Evolutionary conservation across 2,888 invertebrate genomes (phyloP), one percentile per base, ranked within the genome.

Genomic region (Pandemis heparana): DNA sequence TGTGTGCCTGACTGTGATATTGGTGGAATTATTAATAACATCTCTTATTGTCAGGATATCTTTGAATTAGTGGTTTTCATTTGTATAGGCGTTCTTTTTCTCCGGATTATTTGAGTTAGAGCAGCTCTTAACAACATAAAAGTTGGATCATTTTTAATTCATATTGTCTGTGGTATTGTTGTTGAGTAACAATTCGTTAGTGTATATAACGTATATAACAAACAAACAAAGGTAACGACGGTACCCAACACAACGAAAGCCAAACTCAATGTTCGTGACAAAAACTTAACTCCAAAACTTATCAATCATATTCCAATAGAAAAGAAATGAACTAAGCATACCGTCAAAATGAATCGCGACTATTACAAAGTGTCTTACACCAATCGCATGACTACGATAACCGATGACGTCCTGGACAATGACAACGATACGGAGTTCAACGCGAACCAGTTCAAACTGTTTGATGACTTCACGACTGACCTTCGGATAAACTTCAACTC

Each of bases 381-480:
- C 75, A 89, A 80, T 61, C 83, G 87, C 65, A 81, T 80, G 48
- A 78, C 82, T 60, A 82, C 81, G 12, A 82, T 85, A 70, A 85
- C 87, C 79, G 87, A 84, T 75, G 91, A 92, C 71, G 80, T 89
- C 5, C 85, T 94, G 75, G 94, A 94, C 83, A 94, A 93, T 75
- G 94, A 94, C 84, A 94, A 92, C 81, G 94, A 92, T 39, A 92
- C 92, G 1, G 94, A 93, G 77, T 91, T 93, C 84, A 94, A 94
- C 81, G 94, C 94, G 53, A 94, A 94, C 83, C 92, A 92, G 82
- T 94, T 92, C 87, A 94, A 92, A 82, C 82, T 94, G 51, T 94
- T 88, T 86, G 94, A 94, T 78, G 94, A 94, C 83, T 94, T 94
- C 86, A 90, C 93, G 0, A 89, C 91, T 48, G 94, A 93, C 76